Percentiles rank a stretch among this genome's conserved stretches.
phyloP scores from a whole-genome alignment of 2,888 invertebrate genomes.

The Heliconius charithonia region DNA sequence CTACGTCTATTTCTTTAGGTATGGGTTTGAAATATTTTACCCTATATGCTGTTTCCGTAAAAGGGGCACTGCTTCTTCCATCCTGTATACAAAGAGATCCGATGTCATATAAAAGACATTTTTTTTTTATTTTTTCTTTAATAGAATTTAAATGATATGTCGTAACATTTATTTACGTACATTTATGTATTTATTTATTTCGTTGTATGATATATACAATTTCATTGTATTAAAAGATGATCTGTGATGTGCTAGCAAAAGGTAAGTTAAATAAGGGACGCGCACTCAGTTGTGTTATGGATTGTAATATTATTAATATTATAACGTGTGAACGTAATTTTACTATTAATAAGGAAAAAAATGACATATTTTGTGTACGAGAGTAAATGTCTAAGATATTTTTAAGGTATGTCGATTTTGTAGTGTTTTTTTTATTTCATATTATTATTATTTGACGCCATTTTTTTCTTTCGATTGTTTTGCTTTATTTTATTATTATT shows the following conservation, averaged over 20 bases:
- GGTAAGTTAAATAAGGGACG: constrained; percentile 46
- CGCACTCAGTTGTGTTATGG: constrained; percentile 24
- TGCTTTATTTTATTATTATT: constrained; percentile 73
- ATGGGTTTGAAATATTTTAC: too few species aligned
- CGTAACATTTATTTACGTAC: background rate
- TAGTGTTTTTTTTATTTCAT: constrained; percentile 57
- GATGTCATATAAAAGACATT: background rate
- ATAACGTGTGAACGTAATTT: constrained; percentile 49
- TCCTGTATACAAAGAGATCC: background rate
- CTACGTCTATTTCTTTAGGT: too few species aligned
- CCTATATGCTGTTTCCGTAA: too few species aligned
- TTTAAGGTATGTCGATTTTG: constrained; percentile 47
- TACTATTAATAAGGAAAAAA: constrained; percentile 68
- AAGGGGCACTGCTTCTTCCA: too few species aligned
- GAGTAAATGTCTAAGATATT: constrained; percentile 55
- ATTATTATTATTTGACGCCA: constrained; percentile 47
- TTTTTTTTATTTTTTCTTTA: background rate
- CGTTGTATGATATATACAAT: constrained; percentile 25
- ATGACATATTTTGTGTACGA: constrained; percentile 82
- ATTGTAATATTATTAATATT: constrained; percentile 35
- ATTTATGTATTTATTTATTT: background rate
- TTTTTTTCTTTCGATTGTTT: constrained; percentile 59
- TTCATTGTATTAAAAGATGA: constrained; percentile 53
- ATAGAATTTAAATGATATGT: background rate
- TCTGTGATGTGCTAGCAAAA: constrained; percentile 79